A percentile compares a stretch with the other conserved stretches of the same genome.
phyloP scores from a whole-genome alignment of 2,797 vertebrate genomes.

The Sebastes aleutianus region DNA sequence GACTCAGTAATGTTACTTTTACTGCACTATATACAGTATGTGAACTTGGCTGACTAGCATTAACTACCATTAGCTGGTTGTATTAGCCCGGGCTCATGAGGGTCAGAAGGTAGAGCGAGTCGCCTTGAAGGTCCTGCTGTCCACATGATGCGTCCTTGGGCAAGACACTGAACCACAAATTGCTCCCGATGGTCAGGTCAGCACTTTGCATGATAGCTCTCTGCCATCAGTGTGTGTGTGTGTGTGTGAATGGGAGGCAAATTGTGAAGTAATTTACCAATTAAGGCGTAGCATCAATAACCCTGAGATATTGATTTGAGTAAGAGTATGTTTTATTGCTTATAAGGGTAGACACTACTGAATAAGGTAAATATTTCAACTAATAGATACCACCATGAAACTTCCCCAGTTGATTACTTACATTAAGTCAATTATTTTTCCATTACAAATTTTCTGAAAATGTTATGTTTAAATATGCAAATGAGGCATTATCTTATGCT shows the following conservation, averaged over 20 bases:
- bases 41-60: background rate
- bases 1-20: background rate
- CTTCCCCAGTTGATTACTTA: too few relatives aligned
- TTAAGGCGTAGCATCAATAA: too few relatives aligned
- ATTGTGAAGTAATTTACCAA: background rate
- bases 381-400: too few relatives aligned
- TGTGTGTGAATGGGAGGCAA: background rate
- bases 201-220: background rate
- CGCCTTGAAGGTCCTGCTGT: background rate
- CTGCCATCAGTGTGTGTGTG: background rate
- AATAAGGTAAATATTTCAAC: fast-evolving
- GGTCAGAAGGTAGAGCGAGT: background rate
- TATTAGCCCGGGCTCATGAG: background rate
- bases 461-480: too few relatives aligned
- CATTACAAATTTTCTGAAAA: too few relatives aligned
- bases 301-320: too few relatives aligned
- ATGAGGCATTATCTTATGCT: too few relatives aligned
- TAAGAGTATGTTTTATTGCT: too few relatives aligned
- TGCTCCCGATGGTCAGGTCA: background rate
- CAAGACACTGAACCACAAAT: background rate
- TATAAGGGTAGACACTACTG: too few relatives aligned
- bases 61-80: background rate
- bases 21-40: background rate
- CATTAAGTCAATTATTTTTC: too few relatives aligned
- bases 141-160: background rate